Evolutionary conservation across 2,888 invertebrate species (phyloP).

Genomic region (Phragmatobia fuliginosa): DNA sequence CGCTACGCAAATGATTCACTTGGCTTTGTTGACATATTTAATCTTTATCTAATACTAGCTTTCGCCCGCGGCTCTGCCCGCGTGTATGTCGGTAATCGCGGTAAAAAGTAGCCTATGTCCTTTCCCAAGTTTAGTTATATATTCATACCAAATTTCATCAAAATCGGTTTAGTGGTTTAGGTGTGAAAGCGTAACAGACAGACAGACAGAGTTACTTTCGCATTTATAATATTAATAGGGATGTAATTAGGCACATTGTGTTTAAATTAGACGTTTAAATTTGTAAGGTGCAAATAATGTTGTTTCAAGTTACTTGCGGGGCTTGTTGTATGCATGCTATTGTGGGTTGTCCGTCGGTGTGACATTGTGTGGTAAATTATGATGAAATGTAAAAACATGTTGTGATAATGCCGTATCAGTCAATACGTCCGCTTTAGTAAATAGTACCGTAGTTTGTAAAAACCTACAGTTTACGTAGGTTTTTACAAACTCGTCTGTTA

Average conservation of each 20-base stretch:
- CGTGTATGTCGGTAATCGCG: too few relatives aligned
- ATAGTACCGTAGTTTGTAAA: background rate
- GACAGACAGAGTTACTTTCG: too few relatives aligned
- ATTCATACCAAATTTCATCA: too few relatives aligned
- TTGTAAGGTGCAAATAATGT: background rate
- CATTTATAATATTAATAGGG: too few relatives aligned
- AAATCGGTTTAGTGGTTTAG: too few relatives aligned
- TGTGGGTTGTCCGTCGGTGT: background rate
- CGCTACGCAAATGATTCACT: constrained; percentile 49
- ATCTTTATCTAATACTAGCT: constrained; percentile 17
- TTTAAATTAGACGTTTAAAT: constrained; percentile 7
- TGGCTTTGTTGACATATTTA: constrained; percentile 51
- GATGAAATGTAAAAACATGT: background rate
- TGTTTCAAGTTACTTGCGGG: background rate
- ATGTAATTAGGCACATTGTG: constrained; percentile 8
- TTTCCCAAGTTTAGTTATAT: too few relatives aligned
- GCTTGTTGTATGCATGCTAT: background rate
- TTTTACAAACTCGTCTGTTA: too few relatives aligned
- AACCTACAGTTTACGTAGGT: background rate
- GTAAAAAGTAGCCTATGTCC: too few relatives aligned
- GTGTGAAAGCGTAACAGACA: too few relatives aligned
- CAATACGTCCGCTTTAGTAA: background rate
- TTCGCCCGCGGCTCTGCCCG: too few relatives aligned
- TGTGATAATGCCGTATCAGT: background rate
- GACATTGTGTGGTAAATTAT: background rate